These are phyloP conservation scores for fruit fly (Drosophila melanogaster) DNA, from an alignment of 1,140 invertebrate species.

Conservation along the genomic window Release_6_plus_ISO1_MT NT_033777.3:7898001-7898500, in stretches of 20 bases:
- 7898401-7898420: constrained; percentile 89
- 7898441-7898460: constrained; percentile 86
- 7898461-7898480: constrained; percentile 88
- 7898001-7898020: constrained; percentile 89
- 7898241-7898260: constrained; percentile 89
- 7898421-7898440: constrained; percentile 89
- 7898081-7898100: constrained; percentile 88
- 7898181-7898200: constrained; percentile 89
- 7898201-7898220: constrained; percentile 89
- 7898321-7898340: constrained; percentile 88
- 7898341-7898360: constrained; percentile 88
- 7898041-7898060: constrained; percentile 88
- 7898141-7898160: constrained; percentile 85
- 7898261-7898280: constrained; percentile 89
- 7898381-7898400: constrained; percentile 93
- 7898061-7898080: constrained; percentile 89
- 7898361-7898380: constrained; percentile 89
- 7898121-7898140: constrained; percentile 86
- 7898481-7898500: constrained; percentile 91
- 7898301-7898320: constrained; percentile 90
- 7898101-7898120: constrained; percentile 89
- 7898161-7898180: constrained; percentile 88
- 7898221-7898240: constrained; percentile 86
- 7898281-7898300: constrained; percentile 90
- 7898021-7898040: constrained; percentile 90